Percentiles rank a stretch among this genome's conserved stretches.
Evolutionary conservation across 2,113 vertebrate genomes (phyloP).

Genomic region (Myotis brandtii): DNA sequence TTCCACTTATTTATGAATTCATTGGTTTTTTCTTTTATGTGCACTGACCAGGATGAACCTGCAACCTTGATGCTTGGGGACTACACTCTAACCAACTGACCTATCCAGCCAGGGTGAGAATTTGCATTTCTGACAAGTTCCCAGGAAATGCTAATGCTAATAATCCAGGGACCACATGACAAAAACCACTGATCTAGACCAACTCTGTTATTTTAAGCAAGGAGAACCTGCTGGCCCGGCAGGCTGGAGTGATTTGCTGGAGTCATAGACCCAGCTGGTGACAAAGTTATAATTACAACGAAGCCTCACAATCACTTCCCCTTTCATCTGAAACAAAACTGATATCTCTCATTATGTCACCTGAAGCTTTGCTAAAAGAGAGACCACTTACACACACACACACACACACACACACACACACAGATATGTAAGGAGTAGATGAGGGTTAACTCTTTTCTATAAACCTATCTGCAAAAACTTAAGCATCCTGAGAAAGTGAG

Average conservation of each 20-base stretch:
- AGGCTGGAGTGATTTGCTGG: not conserved
- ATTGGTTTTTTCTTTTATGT: not conserved
- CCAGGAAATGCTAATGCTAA: not conserved
- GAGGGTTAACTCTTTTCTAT: not conserved
- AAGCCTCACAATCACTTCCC: slow-evolving; percentile 14
- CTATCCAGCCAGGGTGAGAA: not conserved
- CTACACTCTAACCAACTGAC: not conserved
- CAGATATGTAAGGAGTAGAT: not conserved
- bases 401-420: not conserved
- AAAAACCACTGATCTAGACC: slow-evolving; percentile 10
- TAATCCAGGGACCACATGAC: not conserved
- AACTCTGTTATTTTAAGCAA: slow-evolving; percentile 35
- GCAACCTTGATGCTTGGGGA: not conserved
- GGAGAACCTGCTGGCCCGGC: not conserved
- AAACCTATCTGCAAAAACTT: not conserved
- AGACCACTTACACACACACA: not conserved
- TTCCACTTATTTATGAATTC: no score
- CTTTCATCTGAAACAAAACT: slow-evolving; percentile 13
- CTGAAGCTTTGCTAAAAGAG: not conserved
- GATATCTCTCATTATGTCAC: not conserved
- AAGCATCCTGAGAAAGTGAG: not conserved
- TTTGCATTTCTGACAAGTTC: slow-evolving; percentile 4
- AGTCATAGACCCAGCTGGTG: not conserved
- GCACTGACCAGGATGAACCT: not conserved
- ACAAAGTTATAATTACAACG: slow-evolving; percentile 41